Evolutionary conservation across 2,113 vertebrate species (phyloP).

Genomic region (Tylochromis polylepis): DNA sequence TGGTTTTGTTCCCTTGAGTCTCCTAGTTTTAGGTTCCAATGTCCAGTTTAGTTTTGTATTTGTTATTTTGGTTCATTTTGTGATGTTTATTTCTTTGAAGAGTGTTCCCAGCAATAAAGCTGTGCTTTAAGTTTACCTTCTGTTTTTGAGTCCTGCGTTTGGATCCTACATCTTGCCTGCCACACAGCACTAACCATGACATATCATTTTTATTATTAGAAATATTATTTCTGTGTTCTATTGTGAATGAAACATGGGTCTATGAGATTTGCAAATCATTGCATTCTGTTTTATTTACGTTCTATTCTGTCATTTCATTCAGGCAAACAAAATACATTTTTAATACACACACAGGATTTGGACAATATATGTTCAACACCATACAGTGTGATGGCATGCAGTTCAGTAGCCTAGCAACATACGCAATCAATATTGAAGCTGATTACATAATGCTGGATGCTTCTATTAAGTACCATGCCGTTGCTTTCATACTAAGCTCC

Average conservation of each 20-base stretch:
- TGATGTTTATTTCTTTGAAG: too few relatives aligned
- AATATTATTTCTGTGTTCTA: not conserved
- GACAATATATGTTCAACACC: not conserved
- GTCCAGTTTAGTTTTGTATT: too few relatives aligned
- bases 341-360: accelerated
- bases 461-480: not conserved
- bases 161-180: too few relatives aligned
- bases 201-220: not conserved
- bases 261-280: not conserved
- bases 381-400: not conserved
- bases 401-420: not conserved
- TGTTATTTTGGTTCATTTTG: too few relatives aligned
- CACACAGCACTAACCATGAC: too few relatives aligned
- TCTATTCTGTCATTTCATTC: not conserved
- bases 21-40: too few relatives aligned
- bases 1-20: too few relatives aligned
- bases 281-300: not conserved
- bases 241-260: not conserved
- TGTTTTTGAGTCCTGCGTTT: too few relatives aligned
- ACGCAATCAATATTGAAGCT: not conserved
- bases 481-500: not conserved
- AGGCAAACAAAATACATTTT: not conserved
- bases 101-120: too few relatives aligned
- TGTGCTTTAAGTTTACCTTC: too few relatives aligned
- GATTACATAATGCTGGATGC: not conserved